phyloP scores from a whole-genome alignment of 1,140 invertebrate genomes.

The Heliothis virescens region DNA sequence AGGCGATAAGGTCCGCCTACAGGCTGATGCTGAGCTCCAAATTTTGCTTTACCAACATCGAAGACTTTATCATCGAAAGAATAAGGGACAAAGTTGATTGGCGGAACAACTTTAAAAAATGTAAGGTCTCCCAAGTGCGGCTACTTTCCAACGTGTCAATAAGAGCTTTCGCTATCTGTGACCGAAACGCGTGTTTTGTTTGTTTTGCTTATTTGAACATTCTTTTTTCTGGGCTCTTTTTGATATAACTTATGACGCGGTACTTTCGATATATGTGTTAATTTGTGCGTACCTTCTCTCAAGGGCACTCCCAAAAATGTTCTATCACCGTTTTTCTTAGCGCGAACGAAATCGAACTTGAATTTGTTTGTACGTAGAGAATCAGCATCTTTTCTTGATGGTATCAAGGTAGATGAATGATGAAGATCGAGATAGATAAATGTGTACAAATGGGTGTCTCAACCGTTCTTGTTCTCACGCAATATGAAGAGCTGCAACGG shows the following conservation, averaged over 20 bases:
- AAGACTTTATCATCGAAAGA: conserved; percentile 24
- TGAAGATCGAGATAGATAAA: conserved; percentile 7
- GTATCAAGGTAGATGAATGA: neutral
- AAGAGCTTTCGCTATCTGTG: conserved; percentile 83
- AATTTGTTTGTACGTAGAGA: neutral
- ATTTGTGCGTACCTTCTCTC: conserved; percentile 46
- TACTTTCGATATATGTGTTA: conserved; percentile 56
- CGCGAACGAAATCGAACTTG: conserved; percentile 8
- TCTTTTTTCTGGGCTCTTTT: conserved; percentile 59
- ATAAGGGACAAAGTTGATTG: conserved; percentile 46
- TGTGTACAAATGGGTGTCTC: neutral
- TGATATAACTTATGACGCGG: conserved; percentile 51
- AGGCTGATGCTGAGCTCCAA: conserved; percentile 45
- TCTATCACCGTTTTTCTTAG: neutral
- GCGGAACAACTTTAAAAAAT: conserved; percentile 43
- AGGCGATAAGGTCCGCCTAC: conserved; percentile 63
- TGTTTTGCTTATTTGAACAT: conserved; percentile 75
- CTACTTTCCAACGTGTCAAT: conserved; percentile 83
- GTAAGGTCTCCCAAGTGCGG: conserved; percentile 56
- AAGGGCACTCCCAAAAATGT: conserved; percentile 25
- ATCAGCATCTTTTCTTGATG: neutral
- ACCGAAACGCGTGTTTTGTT: conserved; percentile 73
- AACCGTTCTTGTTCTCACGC: conserved; percentile 6
- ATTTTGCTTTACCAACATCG: neutral
- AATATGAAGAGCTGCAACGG: conserved; percentile 8